phyloP scores from a whole-genome alignment of 1,140 invertebrate species.

The Trichonephila clavipes region DNA sequence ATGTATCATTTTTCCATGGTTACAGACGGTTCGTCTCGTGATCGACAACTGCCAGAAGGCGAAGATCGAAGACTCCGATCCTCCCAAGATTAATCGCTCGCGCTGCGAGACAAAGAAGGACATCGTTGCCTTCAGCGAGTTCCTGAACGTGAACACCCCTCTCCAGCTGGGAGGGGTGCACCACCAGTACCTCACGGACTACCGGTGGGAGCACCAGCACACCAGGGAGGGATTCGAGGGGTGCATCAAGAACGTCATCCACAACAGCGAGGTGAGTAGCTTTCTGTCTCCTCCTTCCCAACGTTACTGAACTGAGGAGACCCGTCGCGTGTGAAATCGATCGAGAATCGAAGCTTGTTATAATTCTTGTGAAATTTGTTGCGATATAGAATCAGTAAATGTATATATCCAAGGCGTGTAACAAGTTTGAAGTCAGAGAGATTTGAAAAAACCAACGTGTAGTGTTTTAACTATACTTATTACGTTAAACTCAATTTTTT shows the following conservation, averaged over 20 bases:
- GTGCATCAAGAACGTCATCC: constrained; percentile 96
- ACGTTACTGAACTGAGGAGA: too few relatives aligned
- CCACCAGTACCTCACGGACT: constrained; percentile 89
- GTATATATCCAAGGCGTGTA: too few relatives aligned
- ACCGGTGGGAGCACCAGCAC: constrained; percentile 82
- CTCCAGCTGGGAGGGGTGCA: constrained; percentile 95
- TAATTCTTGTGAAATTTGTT: too few relatives aligned
- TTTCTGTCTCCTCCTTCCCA: too few relatives aligned
- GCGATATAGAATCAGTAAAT: too few relatives aligned
- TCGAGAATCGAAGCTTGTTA: too few relatives aligned
- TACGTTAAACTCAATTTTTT: too few relatives aligned
- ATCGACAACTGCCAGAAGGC: constrained; percentile 95
- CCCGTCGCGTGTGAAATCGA: too few relatives aligned
- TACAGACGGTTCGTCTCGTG: constrained; percentile 87
- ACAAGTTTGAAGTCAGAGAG: too few relatives aligned
- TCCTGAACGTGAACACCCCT: constrained; percentile 96
- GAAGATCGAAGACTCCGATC: constrained; percentile 86
- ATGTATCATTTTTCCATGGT: neutral
- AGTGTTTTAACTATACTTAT: too few relatives aligned
- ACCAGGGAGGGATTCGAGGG: constrained; percentile 92
- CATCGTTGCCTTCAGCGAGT: constrained; percentile 97
- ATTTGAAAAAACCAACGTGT: too few relatives aligned
- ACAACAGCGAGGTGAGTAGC: constrained; percentile 89
- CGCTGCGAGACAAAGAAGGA: constrained; percentile 93
- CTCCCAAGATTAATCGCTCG: constrained; percentile 90